phyloP scores from a whole-genome alignment of 2,113 vertebrate species.

The Rafetus swinhoei region DNA sequence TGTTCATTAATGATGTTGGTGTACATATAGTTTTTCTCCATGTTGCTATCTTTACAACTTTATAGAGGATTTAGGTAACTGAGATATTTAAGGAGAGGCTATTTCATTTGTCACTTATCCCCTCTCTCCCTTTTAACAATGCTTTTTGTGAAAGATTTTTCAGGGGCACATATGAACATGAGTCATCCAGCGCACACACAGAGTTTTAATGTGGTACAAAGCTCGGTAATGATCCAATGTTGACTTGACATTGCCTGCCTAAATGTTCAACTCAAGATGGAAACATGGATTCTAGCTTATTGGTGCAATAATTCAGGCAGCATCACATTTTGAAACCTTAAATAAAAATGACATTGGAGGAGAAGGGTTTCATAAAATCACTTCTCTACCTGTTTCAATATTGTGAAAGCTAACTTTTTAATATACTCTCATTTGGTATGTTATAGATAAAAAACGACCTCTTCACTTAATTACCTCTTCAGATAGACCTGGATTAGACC shows the following conservation, averaged over 20 bases:
- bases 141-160: not conserved
- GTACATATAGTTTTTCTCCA: not conserved
- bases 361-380: not conserved
- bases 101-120: not conserved
- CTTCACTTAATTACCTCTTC: constrained; percentile 91
- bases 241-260: not conserved
- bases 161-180: not conserved
- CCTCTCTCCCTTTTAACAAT: not conserved
- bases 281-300: not conserved
- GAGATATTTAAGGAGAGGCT: not conserved
- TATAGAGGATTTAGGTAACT: not conserved
- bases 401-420: not conserved
- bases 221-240: not conserved
- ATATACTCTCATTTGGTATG: not conserved
- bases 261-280: not conserved
- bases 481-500: constrained; percentile 85
- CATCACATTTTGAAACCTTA: not conserved
- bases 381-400: not conserved
- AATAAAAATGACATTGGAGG: not conserved
- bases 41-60: not conserved
- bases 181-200: not conserved
- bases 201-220: not conserved
- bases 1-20: not conserved
- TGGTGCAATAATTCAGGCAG: not conserved
- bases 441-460: constrained; percentile 82